Percentiles rank a stretch among this genome's conserved stretches.
Conservation (phyloP, 2,797 vertebrate genomes). For the Danionella dracula region DNA sequence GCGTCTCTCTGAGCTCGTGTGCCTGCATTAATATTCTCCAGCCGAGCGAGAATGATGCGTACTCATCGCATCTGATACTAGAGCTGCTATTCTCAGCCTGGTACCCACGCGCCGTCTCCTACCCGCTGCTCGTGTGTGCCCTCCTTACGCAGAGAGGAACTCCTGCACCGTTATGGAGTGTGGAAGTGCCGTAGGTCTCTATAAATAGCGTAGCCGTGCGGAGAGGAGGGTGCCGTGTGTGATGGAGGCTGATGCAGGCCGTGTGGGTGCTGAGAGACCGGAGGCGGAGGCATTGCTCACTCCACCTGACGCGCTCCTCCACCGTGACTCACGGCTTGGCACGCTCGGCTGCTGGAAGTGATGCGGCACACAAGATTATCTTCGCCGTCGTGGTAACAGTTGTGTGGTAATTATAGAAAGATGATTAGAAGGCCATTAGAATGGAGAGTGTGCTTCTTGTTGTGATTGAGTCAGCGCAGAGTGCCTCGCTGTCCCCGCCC, state of each 20-base stretch:
- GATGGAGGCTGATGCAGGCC: slow-evolving; percentile 51
- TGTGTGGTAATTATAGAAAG: not conserved
- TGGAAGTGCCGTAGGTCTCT: slow-evolving; percentile 56
- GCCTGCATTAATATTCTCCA: not conserved
- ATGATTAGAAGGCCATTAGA: no score
- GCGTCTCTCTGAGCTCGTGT: not conserved
- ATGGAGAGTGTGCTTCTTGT: no score
- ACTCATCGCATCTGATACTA: slow-evolving; percentile 9
- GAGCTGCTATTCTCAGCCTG: slow-evolving; percentile 42
- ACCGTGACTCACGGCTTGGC: slow-evolving; percentile 53
- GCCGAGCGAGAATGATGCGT: slow-evolving; percentile 2
- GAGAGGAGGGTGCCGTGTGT: slow-evolving; percentile 45
- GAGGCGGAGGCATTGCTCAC: slow-evolving; percentile 58
- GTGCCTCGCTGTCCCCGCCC: no score
- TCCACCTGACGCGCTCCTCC: slow-evolving; percentile 52
- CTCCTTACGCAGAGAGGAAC: slow-evolving; percentile 27
- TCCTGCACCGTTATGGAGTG: slow-evolving; percentile 60
- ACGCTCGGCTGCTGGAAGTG: not conserved
- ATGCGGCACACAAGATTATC: not conserved
- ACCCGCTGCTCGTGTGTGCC: slow-evolving; percentile 45
- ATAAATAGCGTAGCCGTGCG: slow-evolving; percentile 61
- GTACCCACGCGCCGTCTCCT: slow-evolving; percentile 48
- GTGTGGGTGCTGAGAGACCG: slow-evolving; percentile 68
- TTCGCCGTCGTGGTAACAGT: not conserved
- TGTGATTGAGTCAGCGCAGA: no score